Conservation (phyloP, 2,113 vertebrate species). For the Datnioides undecimradiatus region DNA sequence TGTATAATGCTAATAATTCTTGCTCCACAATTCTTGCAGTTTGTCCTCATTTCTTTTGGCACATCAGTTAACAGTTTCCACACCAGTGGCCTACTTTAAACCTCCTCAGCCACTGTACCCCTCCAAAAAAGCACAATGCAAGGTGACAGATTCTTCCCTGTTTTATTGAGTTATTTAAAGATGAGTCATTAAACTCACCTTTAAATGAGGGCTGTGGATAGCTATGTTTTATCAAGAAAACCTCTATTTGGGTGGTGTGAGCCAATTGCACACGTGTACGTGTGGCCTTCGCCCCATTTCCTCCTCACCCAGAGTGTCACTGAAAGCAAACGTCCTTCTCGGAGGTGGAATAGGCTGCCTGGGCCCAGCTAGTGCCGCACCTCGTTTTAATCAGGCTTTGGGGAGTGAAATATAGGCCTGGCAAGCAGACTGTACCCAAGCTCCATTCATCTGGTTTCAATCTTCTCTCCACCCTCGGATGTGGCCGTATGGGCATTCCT, state of each 20-base stretch:
- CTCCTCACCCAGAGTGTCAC: constrained; percentile 49
- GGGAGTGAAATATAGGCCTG: constrained; percentile 83
- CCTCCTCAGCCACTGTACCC: constrained; percentile 20
- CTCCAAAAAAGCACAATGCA: constrained; percentile 33
- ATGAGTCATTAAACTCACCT: constrained; percentile 42
- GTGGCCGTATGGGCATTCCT: constrained; percentile 80
- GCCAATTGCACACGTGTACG: constrained; percentile 41
- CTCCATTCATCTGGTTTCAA: constrained; percentile 87
- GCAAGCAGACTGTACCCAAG: constrained; percentile 64
- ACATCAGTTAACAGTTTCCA: constrained; percentile 63
- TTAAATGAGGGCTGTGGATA: constrained; percentile 2
- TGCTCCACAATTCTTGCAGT: constrained; percentile 59
- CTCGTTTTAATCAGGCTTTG: constrained; percentile 83
- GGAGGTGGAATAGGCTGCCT: constrained; percentile 64
- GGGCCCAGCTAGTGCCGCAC: constrained; percentile 62
- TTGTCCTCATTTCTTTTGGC: constrained; percentile 77
- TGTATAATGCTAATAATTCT: constrained; percentile 52
- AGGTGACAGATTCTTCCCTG: constrained; percentile 43
- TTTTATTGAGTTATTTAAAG: no score
- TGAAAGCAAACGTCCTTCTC: constrained; percentile 61
- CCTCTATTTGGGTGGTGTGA: constrained; percentile 14
- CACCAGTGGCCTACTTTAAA: constrained; percentile 72
- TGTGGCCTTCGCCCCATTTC: constrained; percentile 61
- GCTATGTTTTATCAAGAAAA: constrained; percentile 14
- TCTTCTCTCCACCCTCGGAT: constrained; percentile 81